Evolutionary conservation across 2,888 invertebrate genomes (phyloP), one percentile per base, ranked within the genome.

Genomic region (Caenorhabditis sp.): DNA sequence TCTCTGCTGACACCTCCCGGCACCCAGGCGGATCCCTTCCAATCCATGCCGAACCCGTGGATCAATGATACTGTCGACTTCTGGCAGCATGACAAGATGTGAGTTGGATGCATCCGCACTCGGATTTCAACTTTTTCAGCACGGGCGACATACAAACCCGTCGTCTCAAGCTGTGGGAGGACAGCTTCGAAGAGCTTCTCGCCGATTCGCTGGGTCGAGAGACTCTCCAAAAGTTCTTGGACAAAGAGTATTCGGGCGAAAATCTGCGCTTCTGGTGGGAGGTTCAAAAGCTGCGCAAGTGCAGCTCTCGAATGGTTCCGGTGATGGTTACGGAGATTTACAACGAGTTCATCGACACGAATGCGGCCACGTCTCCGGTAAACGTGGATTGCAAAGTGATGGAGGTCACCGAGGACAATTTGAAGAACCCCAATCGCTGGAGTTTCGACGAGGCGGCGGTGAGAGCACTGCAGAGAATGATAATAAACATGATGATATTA

Each of bases 171-270:
- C 93, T 96, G 86, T 99, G 99, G 99, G 95, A 95, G 15, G 98
- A 99, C 91, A 94, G 95, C 86, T 93, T 99, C 65, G 94, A 96
- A 80, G 99, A 99, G 90, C 91, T 99, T 63, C 91, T 99, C 7
- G 79, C 94, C 83, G 99, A 99, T 92, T 93, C 95, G n/a, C 93
- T 95, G 13, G 99, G 99, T 2, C 92, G 94, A 82, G 98, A 99
- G 62, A 97, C 98, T 90, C 97, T 99, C 90, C 93, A 94, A 79
- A 93, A 93, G 89, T 99, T 99, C 91, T 92, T 99, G 52, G 95
- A 95, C 89, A 99, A 98, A 90, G 98, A 99, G 91, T 99, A 98
- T 90, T 96, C 96, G 87, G 95, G 95, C 50, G 99, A 99, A 92
- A 99, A 99, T 91, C 92, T 99, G 86, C 95, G 95, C 95, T 96